Conservation (phyloP, 2,113 vertebrate species). For the Sander vitreus region DNA sequence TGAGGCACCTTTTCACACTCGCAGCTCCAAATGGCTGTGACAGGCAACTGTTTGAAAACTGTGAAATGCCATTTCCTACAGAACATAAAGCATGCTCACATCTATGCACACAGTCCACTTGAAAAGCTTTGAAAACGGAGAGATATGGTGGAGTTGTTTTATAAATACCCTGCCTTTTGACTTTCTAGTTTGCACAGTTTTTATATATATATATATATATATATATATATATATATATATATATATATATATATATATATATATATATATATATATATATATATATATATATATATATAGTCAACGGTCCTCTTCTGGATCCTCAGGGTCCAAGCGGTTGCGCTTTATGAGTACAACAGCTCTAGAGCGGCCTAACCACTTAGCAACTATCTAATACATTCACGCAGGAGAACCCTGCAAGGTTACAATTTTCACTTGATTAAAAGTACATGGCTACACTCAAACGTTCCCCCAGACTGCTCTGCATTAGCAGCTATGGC, state of each 20-base stretch:
- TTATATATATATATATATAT: too few species aligned
- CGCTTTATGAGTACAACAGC: background rate
- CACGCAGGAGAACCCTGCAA: slow-evolving; percentile 12
- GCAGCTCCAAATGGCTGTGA: background rate
- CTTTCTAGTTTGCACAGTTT: background rate
- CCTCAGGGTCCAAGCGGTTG: background rate
- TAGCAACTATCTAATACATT: background rate
- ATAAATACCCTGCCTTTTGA: background rate
- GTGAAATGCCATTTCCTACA: background rate
- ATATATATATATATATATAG: background rate
- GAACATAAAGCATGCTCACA: background rate
- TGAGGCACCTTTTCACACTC: too few species aligned
- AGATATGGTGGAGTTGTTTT: background rate
- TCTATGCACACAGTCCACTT: background rate
- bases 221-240: too few species aligned
- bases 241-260: too few species aligned
- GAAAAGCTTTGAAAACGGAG: background rate
- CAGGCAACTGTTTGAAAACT: background rate
- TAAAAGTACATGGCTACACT: slow-evolving; percentile 7
- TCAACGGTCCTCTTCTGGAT: background rate
- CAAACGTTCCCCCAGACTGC: slow-evolving; percentile 37
- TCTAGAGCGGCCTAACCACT: background rate
- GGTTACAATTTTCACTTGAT: background rate
- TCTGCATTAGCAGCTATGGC: slow-evolving; percentile 37
- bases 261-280: too few species aligned